These are phyloP conservation scores for Callyntrura guangdongensis DNA, from an alignment of 2,888 invertebrate genomes.

Conservation along the genomic window DNA sequence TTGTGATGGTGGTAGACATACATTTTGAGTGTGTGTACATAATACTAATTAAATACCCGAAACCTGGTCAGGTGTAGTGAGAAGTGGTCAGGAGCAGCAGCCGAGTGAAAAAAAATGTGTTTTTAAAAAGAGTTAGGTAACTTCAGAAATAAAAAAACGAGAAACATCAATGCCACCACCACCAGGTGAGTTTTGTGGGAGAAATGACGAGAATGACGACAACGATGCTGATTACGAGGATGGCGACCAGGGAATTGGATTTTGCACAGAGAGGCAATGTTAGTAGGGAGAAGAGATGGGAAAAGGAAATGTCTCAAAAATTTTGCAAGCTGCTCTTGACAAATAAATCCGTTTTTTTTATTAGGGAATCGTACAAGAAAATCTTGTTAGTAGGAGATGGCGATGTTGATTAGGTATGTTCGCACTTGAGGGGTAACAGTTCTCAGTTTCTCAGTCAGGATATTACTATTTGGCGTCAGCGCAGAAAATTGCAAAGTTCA, in stretches of 20 bases:
- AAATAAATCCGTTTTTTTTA: constrained; percentile 2
- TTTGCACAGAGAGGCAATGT: too few species aligned
- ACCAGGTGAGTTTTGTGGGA: too few species aligned
- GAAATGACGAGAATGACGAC: not conserved
- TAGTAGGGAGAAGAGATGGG: not conserved
- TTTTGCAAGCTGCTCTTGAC: not conserved
- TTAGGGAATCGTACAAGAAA: not conserved
- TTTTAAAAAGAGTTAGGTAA: not conserved
- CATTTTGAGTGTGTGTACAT: not conserved
- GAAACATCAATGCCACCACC: too few species aligned
- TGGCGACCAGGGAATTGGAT: not conserved
- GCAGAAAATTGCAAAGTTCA: too few species aligned
- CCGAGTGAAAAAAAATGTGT: not conserved
- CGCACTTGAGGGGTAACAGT: not conserved
- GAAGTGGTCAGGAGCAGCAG: not conserved
- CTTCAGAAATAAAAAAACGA: too few species aligned
- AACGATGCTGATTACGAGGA: not conserved
- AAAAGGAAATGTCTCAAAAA: not conserved
- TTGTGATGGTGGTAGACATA: not conserved
- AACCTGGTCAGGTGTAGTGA: constrained; percentile 3
- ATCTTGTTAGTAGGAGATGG: not conserved
- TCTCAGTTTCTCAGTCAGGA: not conserved
- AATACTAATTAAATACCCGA: constrained; percentile 26
- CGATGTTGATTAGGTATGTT: not conserved
- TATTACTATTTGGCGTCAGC: too few species aligned